Percentiles rank a stretch among this genome's conserved stretches.
Evolutionary conservation across 2,888 invertebrate species (phyloP).

Genomic region (Habrosyne pyritoides): DNA sequence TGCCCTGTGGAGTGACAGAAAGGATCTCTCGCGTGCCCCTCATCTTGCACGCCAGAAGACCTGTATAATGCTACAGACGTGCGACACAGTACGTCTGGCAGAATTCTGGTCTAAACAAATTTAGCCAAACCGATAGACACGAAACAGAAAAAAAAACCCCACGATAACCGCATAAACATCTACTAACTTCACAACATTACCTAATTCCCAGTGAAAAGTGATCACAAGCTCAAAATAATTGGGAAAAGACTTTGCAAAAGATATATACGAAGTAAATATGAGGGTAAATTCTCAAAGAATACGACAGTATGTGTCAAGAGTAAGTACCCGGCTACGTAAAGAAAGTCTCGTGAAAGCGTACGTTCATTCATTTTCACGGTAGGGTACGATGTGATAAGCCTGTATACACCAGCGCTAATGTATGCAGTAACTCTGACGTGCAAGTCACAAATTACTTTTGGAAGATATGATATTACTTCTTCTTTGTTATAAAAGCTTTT

Average conservation of each 20-base stretch:
- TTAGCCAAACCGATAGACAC: too few species aligned
- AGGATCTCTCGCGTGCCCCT: too few species aligned
- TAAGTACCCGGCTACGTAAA: neutral
- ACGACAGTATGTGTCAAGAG: neutral
- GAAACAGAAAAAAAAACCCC: too few species aligned
- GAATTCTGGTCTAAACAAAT: too few species aligned
- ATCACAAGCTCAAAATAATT: neutral
- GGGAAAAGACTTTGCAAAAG: neutral
- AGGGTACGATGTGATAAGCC: constrained; percentile 7
- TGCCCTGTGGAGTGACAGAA: too few species aligned
- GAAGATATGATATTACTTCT: neutral
- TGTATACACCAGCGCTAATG: neutral
- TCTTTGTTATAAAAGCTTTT: neutral
- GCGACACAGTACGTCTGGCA: too few species aligned
- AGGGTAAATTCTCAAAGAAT: neutral
- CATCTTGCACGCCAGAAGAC: too few species aligned
- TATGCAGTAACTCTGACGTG: neutral
- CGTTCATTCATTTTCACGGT: constrained; percentile 9
- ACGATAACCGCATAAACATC: too few species aligned
- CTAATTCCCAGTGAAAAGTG: too few species aligned
- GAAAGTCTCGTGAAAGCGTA: constrained; percentile 4
- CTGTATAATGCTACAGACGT: too few species aligned
- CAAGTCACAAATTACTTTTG: constrained; percentile 1
- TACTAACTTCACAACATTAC: too few species aligned
- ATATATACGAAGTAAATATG: neutral